Evolutionary conservation across 1,140 invertebrate genomes (phyloP), one percentile per base, ranked within the genome.

Genomic region (Tribolium castaneum): DNA sequence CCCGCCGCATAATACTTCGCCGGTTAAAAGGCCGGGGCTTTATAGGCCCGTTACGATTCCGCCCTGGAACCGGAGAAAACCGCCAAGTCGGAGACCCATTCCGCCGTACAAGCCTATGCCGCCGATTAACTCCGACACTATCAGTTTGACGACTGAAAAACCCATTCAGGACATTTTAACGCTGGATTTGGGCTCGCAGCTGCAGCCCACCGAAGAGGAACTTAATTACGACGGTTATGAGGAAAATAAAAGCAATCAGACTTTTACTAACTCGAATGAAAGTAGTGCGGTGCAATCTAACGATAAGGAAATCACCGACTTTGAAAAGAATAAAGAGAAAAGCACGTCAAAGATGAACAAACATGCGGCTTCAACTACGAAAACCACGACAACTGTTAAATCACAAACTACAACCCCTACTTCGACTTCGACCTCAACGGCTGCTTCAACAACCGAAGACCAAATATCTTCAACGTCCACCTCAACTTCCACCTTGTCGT

Each of bases 11-110:
- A 85, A 82, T 51, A 80, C 89, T 22, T 82, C 82, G 1, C 87
- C 90, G 0, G 84, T 89, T 1, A 85, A 87, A 70, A 84, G 90
- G 73, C 91, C 91, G 34, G 89, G 89, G 1, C 88, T 91, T 45
- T 87, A 89, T 59, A 87, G 91, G 78, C 90, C 88, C 45, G 86
- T 88, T 7, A 85, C 83, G 25, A 80, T 83, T 30, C 90, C 90
- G 12, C 91, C 91, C 0, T 92, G 91, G 91, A 91, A 91, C 72
- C 85, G 90, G 16, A 45, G 88, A 76, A 86, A 87, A 82, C 89
- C 88, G 70, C 81, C 79, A 75, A 81, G 12, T 19, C 52, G 86
- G 80, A 80, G 85, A 83, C 79, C 88, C 6, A 81, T 89, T 22
- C 87, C 89, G 1, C 86, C 89, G 0, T 90, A 91, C 71, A 91